Base-by-base conservation (phyloP, 2,888 invertebrate genomes). In the Pachycephus smyrnensis region DNA sequence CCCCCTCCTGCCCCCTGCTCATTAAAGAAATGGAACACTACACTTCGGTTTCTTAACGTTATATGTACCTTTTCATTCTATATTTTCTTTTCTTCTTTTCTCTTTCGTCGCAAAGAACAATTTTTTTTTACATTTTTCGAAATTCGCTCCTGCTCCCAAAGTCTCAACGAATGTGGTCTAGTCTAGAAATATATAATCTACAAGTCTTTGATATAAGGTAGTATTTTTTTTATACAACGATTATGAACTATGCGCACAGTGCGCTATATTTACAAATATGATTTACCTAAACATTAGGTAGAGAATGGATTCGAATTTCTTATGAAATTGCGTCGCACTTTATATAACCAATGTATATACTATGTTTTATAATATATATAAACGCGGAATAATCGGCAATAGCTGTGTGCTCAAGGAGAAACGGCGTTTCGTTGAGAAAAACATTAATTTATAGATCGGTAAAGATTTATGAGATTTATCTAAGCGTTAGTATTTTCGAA, bases 121-220 rank as follows among this genome's bases (percentile, higher is more conserved):
- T 32, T 37, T 23, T 33, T 71, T 75, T 37, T 80, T 76, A 74
- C 30, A 36, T 32, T 23, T 69, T 33, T 71, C 40, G n/a, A 33
- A 73, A 71, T 71, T 75, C 3, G 69, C 75, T 69, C 74, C 23
- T 33, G 68, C 75, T 68, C 69, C 75, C 31, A 74, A 77, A 40
- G 74, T 76, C 73, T 78, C 75, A 73, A 79, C 37, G 32, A 68
- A 76, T 37, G 73, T 82, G 76, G 76, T 77, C 74, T 77, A 80
- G 77, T 80, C 75, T 83, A 83, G 83, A 84, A 86, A 86, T 85
- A 85, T 87, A 86, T 82, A 85, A 80, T 85, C 80, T 87, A 84
- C 75, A 84, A 86, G 80, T 86, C 85, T 87, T 86, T 84, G 84
- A 87, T 82, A 83, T 83, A 86, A 79, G 78, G 80, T 80, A 82